phyloP scores from a whole-genome alignment of 1,140 invertebrate species.

The Laupala kohalensis region DNA sequence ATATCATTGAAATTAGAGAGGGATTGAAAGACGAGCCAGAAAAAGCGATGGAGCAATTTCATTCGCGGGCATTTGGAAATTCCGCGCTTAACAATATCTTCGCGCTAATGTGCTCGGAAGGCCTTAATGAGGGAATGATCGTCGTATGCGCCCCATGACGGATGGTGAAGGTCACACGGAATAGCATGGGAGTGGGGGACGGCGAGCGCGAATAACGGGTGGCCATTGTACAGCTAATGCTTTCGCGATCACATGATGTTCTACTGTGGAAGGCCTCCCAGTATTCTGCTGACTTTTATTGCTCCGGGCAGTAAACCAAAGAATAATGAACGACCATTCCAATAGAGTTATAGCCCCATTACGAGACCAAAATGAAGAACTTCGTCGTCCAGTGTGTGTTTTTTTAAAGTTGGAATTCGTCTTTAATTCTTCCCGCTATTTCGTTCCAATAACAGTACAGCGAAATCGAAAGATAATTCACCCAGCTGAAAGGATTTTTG shows the following conservation, averaged over 20 bases:
- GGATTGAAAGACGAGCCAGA: too few relatives aligned
- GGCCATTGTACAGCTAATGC: background rate
- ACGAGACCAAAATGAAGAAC: background rate
- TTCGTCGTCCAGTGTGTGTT: background rate
- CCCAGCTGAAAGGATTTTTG: too few relatives aligned
- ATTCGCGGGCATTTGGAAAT: background rate
- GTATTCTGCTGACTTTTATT: background rate
- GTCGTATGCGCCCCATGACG: background rate
- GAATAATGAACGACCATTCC: background rate
- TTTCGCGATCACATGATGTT: background rate
- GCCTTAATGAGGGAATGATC: background rate
- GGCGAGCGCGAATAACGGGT: background rate
- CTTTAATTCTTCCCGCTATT: background rate
- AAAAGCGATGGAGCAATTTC: too few relatives aligned
- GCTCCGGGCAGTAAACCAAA: background rate
- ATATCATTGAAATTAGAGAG: too few relatives aligned
- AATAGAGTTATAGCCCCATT: background rate
- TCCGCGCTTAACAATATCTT: background rate
- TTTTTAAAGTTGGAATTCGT: background rate
- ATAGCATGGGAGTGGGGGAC: background rate
- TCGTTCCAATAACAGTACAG: too few relatives aligned
- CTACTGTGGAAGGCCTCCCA: background rate
- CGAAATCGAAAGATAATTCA: too few relatives aligned
- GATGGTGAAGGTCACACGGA: background rate
- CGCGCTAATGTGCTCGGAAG: background rate